A percentile compares a stretch with the other conserved stretches of the same genome.
These are phyloP conservation scores for Staurois parvus DNA, from an alignment of 2,797 vertebrate species.

Conservation along the genomic window DNA sequence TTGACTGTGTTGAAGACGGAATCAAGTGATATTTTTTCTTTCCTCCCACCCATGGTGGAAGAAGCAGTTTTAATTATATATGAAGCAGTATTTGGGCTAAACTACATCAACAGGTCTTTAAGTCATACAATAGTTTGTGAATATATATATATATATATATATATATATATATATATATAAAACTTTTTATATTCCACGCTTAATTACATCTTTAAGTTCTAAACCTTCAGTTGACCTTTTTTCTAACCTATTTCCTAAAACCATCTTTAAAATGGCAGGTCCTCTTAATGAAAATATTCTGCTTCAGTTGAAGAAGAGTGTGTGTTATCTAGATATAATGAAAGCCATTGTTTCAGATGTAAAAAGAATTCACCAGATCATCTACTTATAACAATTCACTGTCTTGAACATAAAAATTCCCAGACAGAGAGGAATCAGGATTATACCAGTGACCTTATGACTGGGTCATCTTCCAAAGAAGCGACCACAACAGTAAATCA, in stretches of 20 bases:
- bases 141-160: too few relatives aligned
- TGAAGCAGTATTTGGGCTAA: too few relatives aligned
- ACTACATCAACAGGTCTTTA: too few relatives aligned
- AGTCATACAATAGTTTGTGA: too few relatives aligned
- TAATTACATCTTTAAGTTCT: too few relatives aligned
- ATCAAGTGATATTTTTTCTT: too few relatives aligned
- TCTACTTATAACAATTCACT: not conserved
- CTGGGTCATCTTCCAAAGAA: conserved; percentile 12
- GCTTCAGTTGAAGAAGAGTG: not conserved
- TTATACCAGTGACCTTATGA: conserved; percentile 36
- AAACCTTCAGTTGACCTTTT: too few relatives aligned
- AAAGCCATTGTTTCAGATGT: conserved; percentile 32
- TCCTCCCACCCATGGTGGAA: too few relatives aligned
- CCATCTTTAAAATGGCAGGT: not conserved
- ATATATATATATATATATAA: too few relatives aligned
- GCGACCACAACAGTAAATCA: conserved; percentile 27
- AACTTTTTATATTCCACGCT: too few relatives aligned
- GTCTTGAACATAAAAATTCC: conserved; percentile 27
- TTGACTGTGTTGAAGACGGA: too few relatives aligned
- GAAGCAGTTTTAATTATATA: too few relatives aligned
- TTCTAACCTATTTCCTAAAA: not conserved
- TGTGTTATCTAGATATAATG: not conserved
- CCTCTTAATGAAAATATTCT: not conserved
- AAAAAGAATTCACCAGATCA: conserved; percentile 1
- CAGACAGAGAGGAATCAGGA: conserved; percentile 38